Percentiles rank a stretch among this genome's conserved stretches.
Evolutionary conservation across 2,797 vertebrate genomes (phyloP).

Genomic region (Alcedo quadribrachys): DNA sequence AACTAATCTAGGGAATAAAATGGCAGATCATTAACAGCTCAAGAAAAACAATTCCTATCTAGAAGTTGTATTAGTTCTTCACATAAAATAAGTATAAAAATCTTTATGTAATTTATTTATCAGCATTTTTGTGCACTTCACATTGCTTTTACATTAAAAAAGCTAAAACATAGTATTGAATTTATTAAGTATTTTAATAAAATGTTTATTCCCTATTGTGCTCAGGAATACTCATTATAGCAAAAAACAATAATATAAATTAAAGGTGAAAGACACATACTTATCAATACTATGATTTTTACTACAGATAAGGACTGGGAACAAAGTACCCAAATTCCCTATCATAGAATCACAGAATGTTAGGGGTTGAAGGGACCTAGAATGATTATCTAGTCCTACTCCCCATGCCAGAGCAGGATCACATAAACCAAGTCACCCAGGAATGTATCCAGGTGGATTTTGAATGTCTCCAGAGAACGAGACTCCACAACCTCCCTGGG

Average conservation of each 20-base stretch:
- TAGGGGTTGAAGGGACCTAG: too few relatives aligned
- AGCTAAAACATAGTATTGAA: neutral
- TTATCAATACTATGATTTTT: neutral
- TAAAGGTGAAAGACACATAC: neutral
- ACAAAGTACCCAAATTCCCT: neutral
- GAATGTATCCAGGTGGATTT: too few relatives aligned
- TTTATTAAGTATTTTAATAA: neutral
- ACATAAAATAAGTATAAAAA: conserved; percentile 10
- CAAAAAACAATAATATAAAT: neutral
- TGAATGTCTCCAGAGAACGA: too few relatives aligned
- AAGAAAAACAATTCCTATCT: conserved; percentile 53
- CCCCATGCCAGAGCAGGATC: too few relatives aligned
- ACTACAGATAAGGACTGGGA: neutral
- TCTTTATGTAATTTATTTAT: neutral
- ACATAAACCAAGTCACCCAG: too few relatives aligned
- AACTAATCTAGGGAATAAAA: conserved; percentile 73
- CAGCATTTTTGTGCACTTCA: neutral
- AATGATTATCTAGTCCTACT: too few relatives aligned
- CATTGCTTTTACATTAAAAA: neutral
- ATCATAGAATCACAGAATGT: neutral
- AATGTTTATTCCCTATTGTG: neutral
- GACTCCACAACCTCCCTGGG: too few relatives aligned
- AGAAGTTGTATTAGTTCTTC: neutral
- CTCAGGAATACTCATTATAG: neutral
- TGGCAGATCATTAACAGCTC: conserved; percentile 61